phyloP scores from a whole-genome alignment of 2,797 vertebrate genomes.

The Xiphophorus birchmanni region DNA sequence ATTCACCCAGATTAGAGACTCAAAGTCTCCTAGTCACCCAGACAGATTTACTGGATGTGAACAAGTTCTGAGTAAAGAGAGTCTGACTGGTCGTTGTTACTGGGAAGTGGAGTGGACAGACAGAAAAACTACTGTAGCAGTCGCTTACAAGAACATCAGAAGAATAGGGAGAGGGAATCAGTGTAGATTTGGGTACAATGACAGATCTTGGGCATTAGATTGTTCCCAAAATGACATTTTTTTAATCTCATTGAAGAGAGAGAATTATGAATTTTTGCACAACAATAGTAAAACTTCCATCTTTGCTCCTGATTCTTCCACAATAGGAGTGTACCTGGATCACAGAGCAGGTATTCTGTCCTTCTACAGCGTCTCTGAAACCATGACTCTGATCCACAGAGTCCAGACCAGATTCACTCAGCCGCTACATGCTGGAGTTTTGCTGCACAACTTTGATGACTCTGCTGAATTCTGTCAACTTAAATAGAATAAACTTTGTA shows the following conservation, averaged over 20 bases:
- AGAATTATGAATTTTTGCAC: background rate
- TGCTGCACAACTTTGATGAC: fast-evolving
- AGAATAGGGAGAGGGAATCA: background rate
- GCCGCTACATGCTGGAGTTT: background rate
- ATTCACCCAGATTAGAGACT: no score
- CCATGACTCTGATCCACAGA: no score
- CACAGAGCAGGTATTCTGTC: no score
- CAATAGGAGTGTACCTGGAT: no score
- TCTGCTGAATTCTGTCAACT: background rate
- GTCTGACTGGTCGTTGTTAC: no score
- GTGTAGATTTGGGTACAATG: background rate
- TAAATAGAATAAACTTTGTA: background rate
- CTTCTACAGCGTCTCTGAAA: no score
- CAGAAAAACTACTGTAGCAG: background rate
- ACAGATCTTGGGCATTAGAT: background rate
- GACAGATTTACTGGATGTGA: background rate
- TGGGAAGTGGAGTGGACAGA: background rate
- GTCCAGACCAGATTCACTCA: no score
- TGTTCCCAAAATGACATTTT: background rate
- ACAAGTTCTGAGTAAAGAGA: no score
- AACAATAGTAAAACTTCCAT: background rate
- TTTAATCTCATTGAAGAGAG: no score
- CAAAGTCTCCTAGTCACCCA: background rate
- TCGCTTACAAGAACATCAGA: background rate
- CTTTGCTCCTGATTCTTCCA: no score